Percentiles rank a stretch among this genome's conserved stretches.
Evolutionary conservation across 2,888 invertebrate species (phyloP).

Genomic region (Melitaea athalia): DNA sequence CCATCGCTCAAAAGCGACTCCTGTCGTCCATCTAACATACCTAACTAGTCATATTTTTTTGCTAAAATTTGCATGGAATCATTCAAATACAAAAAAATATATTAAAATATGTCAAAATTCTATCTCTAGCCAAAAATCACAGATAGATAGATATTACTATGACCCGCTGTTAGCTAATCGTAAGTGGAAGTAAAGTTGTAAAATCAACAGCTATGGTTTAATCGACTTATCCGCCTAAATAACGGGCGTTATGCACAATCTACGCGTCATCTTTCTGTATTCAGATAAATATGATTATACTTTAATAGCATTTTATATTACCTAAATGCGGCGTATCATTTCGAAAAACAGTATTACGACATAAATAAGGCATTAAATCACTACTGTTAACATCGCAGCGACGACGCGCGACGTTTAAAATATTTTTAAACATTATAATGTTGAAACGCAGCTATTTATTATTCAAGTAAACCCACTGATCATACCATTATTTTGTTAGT

Average conservation of each 20-base stretch:
- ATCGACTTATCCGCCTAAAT: slow-evolving; percentile 46
- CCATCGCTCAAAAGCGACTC: background rate
- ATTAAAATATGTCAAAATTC: too few species aligned
- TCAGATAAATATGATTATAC: background rate
- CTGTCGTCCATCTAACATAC: too few species aligned
- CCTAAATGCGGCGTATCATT: background rate
- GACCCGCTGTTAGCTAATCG: background rate
- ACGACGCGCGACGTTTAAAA: slow-evolving; percentile 9
- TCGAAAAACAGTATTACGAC: background rate
- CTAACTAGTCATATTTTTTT: too few species aligned
- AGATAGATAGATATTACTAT: too few species aligned
- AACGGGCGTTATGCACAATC: slow-evolving; percentile 43
- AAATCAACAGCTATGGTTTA: slow-evolving; percentile 49
- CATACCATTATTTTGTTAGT: background rate
- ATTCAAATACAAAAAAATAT: too few species aligned
- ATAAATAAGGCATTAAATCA: background rate
- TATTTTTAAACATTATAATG: background rate
- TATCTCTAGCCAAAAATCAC: too few species aligned
- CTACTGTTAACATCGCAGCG: background rate
- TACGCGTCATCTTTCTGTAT: slow-evolving; percentile 39
- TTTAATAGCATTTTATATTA: background rate
- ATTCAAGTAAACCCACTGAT: background rate
- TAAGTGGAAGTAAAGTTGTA: slow-evolving; percentile 48
- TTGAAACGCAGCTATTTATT: slow-evolving; percentile 1
- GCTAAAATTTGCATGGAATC: too few species aligned